Evolutionary conservation across 2,888 invertebrate genomes (phyloP).

Genomic region (Cheilosia grossa): DNA sequence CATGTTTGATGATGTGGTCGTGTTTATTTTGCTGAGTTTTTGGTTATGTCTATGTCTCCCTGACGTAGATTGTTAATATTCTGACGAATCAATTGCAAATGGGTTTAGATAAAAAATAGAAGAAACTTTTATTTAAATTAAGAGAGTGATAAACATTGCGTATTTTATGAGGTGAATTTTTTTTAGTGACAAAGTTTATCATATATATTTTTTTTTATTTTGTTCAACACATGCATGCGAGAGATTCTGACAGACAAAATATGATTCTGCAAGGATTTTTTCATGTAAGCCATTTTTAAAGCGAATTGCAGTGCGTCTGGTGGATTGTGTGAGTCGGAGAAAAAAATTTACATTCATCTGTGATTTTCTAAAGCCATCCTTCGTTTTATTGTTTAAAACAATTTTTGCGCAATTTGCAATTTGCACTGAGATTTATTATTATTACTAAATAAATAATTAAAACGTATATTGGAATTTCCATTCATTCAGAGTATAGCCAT

Average conservation of each 20-base stretch:
- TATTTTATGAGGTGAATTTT: background rate
- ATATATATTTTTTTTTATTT: background rate
- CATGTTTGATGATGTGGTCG: slow-evolving; percentile 7
- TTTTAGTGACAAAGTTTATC: background rate
- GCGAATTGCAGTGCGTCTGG: too few relatives aligned
- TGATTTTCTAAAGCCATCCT: too few relatives aligned
- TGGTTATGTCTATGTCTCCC: slow-evolving; percentile 68
- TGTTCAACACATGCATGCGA: slow-evolving; percentile 8
- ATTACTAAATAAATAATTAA: too few relatives aligned
- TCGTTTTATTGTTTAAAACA: too few relatives aligned
- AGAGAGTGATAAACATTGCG: slow-evolving; percentile 65
- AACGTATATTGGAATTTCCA: too few relatives aligned
- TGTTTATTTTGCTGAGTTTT: background rate
- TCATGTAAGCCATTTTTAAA: too few relatives aligned
- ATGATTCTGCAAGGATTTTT: background rate
- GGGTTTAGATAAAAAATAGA: slow-evolving; percentile 4
- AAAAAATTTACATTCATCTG: too few relatives aligned
- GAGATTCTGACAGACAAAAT: background rate
- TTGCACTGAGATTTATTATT: too few relatives aligned
- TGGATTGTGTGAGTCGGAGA: background rate
- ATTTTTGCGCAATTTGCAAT: too few relatives aligned
- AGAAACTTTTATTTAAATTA: slow-evolving; percentile 21
- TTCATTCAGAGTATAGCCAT: too few relatives aligned
- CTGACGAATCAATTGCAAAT: slow-evolving; percentile 24
- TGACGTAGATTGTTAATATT: slow-evolving; percentile 52